Base-by-base conservation (phyloP, 1,140 invertebrate genomes). In the Sminthurides bifidus region DNA sequence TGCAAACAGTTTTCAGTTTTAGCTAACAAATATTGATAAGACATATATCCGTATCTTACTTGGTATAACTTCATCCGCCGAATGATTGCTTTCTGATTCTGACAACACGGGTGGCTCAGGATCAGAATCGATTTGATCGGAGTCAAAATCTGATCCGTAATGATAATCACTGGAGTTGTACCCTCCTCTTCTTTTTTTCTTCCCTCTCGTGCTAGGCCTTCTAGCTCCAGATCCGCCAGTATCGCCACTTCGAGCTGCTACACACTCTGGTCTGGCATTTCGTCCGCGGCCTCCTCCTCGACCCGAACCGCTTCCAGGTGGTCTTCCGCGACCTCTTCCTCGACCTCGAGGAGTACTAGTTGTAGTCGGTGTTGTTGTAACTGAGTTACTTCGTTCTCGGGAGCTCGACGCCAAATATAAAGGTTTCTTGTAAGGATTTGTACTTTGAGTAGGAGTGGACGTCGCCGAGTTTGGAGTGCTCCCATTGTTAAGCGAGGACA, bases 71-170 rank as follows among this genome's bases (percentile, higher is more conserved):
- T 51, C 51, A 66, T 66, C 40, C 66, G 63, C 55, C 59, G 64
- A 48, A 69, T n/a, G n/a, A n/a, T 67, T 57, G 66, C 69, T 54
- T 41, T 65, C 51, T 67, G 68, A 59, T 67, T 66, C 58, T 2
- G 56, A 43, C n/a, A n/a, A n/a, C 14, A 30, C 65, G 35, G 45
- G 51, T 52, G 51, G 46, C 5, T 66, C 64, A n/a, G 24, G 33
- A 35, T 66, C 64, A 0, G 52, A 58, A 1, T 61, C 64, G 33
- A 57, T 58, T 19, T 61, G 54, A 46, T 66, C 64, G 4, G 60
- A 64, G 21, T 67, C 65, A 44, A 67, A 67, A 29, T 67, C 66
- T 17, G 65, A 66, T 12, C 66, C 66, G 54, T 67, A 67, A 54
- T 67, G 66, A 55, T 67, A 65, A 43, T 65, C 63, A 33, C 59